Evolutionary conservation across 2,888 invertebrate species (phyloP).

Genomic region (Rhabditophanes sp.): DNA sequence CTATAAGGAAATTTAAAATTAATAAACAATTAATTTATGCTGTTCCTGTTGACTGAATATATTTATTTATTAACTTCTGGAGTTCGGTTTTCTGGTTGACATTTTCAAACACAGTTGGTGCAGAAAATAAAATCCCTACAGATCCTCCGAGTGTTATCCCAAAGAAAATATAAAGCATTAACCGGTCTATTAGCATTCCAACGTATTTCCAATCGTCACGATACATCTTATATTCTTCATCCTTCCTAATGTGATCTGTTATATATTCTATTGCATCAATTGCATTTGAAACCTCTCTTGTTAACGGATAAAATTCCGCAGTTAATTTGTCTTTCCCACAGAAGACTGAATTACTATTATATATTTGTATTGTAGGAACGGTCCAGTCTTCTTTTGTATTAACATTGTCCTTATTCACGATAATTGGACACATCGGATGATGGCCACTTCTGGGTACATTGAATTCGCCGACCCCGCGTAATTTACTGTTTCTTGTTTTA

Average conservation of each 20-base stretch:
- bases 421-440: no score
- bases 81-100: constrained; percentile 19
- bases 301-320: constrained; percentile 68
- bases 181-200: constrained; percentile 49
- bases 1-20: no score
- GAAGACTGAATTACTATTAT: no score
- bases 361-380: no score
- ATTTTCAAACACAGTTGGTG: constrained; percentile 46
- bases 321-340: no score
- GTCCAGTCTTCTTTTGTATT: no score
- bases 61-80: constrained; percentile 18
- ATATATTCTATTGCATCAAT: constrained; percentile 96
- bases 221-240: constrained; percentile 86
- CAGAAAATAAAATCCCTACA: constrained; percentile 45
- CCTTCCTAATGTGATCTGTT: constrained; percentile 87
- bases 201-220: constrained; percentile 50
- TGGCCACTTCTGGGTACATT: no score
- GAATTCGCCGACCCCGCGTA: no score
- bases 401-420: no score
- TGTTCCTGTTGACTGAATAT: no score
- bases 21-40: no score
- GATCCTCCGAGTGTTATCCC: constrained; percentile 47
- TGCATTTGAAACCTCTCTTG: constrained; percentile 73
- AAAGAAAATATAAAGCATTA: constrained; percentile 48
- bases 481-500: no score